These are phyloP conservation scores for Rhorus exstirpatorius DNA, from an alignment of 2,888 invertebrate genomes.

Conservation along the genomic window DNA sequence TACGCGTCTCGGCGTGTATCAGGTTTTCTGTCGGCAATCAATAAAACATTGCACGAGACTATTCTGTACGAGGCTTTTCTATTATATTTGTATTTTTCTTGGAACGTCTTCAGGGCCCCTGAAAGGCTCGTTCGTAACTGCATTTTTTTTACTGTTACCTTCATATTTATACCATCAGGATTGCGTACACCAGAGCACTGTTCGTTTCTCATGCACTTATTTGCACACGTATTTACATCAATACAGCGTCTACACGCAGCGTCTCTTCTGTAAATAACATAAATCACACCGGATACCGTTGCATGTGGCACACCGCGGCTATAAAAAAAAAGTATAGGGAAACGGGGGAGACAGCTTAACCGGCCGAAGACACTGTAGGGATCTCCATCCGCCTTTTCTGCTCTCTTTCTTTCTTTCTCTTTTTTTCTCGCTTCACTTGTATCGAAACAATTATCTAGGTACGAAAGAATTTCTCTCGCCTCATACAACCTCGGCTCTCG, in stretches of 20 bases:
- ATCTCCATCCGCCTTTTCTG: conserved; percentile 38
- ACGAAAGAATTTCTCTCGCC: conserved; percentile 36
- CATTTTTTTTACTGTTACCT: conserved; percentile 2
- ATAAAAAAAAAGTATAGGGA: conserved; percentile 51
- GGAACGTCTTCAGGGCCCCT: not conserved
- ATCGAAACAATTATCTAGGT: conserved; percentile 54
- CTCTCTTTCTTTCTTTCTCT: conserved; percentile 4
- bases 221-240: conserved; percentile 15
- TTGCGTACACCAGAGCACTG: conserved; percentile 19
- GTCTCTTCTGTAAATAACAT: conserved; percentile 39
- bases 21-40: not conserved
- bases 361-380: conserved; percentile 41
- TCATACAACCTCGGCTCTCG: conserved; percentile 44
- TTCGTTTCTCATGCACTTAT: conserved; percentile 17
- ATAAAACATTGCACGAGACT: conserved; percentile 3
- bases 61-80: not conserved
- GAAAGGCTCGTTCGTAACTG: not conserved
- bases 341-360: conserved; percentile 44
- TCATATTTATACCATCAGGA: not conserved
- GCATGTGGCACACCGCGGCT: conserved; percentile 17
- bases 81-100: conserved; percentile 6
- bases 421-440: conserved; percentile 29
- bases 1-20: not conserved
- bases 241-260: conserved; percentile 20
- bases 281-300: conserved; percentile 57